phyloP scores from a whole-genome alignment of 2,888 invertebrate genomes.

The Belgica antarctica region DNA sequence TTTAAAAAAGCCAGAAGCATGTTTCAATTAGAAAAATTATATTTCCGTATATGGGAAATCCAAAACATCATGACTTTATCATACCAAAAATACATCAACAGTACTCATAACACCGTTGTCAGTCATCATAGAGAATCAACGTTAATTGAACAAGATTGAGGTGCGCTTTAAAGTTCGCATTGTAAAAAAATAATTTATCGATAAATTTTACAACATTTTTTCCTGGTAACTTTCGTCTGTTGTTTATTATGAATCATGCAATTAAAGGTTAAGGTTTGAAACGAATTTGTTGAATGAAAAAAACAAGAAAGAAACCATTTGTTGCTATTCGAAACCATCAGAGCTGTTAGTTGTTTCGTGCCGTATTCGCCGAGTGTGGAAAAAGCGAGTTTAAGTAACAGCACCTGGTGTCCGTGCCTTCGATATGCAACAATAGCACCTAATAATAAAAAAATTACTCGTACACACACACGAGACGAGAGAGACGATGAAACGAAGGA shows the following conservation, averaged over 20 bases:
- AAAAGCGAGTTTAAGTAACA: constrained; percentile 15
- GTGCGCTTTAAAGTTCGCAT: not conserved
- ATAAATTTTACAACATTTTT: constrained; percentile 17
- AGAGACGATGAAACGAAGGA: constrained; percentile 1
- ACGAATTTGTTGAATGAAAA: constrained; percentile 23
- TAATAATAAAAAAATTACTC: constrained; percentile 31
- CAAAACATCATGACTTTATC: no score
- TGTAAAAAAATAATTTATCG: constrained; percentile 24
- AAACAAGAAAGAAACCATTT: no score
- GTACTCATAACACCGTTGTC: no score
- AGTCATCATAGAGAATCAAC: no score
- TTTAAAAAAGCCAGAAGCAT: no score
- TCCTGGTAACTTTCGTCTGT: no score
- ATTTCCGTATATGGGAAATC: no score
- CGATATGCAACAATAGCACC: constrained; percentile 41
- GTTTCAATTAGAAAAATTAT: no score
- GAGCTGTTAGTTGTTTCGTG: not conserved
- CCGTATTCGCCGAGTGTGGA: not conserved
- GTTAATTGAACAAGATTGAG: not conserved
- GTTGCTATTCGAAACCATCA: constrained; percentile 38
- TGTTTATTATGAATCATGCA: constrained; percentile 25
- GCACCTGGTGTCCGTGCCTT: constrained; percentile 35
- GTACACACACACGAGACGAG: no score
- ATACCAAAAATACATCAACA: no score
- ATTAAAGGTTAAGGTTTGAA: constrained; percentile 13